These are phyloP conservation scores for Drosophila sordidapex DNA, from an alignment of 2,888 invertebrate species.

Conservation along the genomic window DNA sequence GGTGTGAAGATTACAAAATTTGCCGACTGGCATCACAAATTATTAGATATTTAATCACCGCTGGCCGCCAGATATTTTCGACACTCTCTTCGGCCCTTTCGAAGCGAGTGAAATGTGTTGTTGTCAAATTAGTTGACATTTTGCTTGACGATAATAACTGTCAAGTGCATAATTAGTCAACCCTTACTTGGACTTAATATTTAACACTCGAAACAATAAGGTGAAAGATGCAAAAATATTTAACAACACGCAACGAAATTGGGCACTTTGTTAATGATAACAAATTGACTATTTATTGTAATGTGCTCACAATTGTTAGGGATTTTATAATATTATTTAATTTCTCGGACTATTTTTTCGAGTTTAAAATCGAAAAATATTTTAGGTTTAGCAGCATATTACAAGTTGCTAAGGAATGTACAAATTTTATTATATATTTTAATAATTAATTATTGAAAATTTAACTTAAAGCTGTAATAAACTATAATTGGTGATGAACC, in stretches of 20 bases:
- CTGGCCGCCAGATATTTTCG: conserved; percentile 13
- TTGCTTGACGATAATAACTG: conserved; percentile 12
- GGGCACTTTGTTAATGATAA: conserved; percentile 21
- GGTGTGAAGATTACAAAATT: conserved; percentile 66
- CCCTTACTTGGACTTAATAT: conserved; percentile 7
- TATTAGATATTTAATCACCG: conserved; percentile 60
- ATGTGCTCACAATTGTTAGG: conserved; percentile 1
- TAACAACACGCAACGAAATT: conserved; percentile 48
- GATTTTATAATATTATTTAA: background rate
- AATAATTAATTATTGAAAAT: background rate
- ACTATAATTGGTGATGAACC: background rate
- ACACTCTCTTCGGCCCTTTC: background rate
- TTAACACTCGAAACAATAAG: conserved; percentile 43
- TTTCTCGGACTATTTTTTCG: background rate
- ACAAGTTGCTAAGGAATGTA: background rate
- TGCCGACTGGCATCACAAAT: conserved; percentile 31
- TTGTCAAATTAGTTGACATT: conserved; percentile 28
- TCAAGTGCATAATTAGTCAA: conserved; percentile 51
- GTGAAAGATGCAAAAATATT: conserved; percentile 42
- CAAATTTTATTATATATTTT: background rate
- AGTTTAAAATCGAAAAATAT: background rate
- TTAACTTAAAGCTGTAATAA: background rate
- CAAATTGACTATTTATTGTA: conserved; percentile 19
- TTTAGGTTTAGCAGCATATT: background rate
- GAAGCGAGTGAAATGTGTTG: conserved; percentile 19